Evolutionary conservation across 2,888 invertebrate genomes (phyloP).

Genomic region (Machimus atricapillus): DNA sequence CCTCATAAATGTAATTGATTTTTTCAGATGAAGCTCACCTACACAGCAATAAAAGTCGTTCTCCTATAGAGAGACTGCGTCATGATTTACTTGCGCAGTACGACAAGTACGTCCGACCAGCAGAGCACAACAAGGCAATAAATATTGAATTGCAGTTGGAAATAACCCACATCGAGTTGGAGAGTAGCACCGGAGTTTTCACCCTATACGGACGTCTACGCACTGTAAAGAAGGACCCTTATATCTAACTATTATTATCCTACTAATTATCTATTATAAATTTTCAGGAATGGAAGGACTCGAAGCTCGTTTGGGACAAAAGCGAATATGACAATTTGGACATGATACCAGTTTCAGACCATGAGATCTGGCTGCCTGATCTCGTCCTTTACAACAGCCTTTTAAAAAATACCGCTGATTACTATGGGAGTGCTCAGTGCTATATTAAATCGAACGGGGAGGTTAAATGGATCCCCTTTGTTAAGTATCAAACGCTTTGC

Average conservation of each 20-base stretch:
- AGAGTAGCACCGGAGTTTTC: conserved; percentile 67
- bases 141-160: conserved; percentile 64
- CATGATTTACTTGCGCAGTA: conserved; percentile 66
- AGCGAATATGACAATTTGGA: conserved; percentile 71
- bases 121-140: conserved; percentile 53
- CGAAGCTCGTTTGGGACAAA: conserved; percentile 76
- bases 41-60: not conserved
- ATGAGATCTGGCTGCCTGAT: conserved; percentile 83
- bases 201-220: conserved; percentile 66
- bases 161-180: conserved; percentile 66
- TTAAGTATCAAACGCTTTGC: conserved; percentile 72
- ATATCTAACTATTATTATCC: not conserved
- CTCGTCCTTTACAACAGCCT: conserved; percentile 74
- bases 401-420: conserved; percentile 67
- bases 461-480: conserved; percentile 65
- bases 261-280: not conserved
- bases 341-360: conserved; percentile 69
- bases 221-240: conserved; percentile 63
- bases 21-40: not conserved
- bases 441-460: conserved; percentile 55
- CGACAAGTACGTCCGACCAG: conserved; percentile 58
- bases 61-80: conserved; percentile 62
- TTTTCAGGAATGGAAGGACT: conserved; percentile 75
- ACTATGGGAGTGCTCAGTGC: conserved; percentile 68
- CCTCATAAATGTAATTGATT: not conserved